Evolutionary conservation across 1,140 invertebrate species (phyloP).

Genomic region (Hyles vespertilio): DNA sequence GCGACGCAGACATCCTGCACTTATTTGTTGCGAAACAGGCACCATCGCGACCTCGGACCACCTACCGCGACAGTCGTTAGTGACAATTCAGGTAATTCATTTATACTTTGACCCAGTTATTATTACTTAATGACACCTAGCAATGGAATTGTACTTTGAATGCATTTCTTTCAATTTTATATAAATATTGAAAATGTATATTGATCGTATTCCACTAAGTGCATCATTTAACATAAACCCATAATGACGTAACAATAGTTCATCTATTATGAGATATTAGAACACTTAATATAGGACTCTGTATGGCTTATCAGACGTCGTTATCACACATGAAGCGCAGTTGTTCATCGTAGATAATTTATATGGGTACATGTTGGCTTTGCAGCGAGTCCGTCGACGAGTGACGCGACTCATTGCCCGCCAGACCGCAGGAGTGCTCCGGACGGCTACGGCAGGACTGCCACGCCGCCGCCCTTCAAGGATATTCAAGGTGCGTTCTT

Average conservation of each 20-base stretch:
- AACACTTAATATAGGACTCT: conserved; percentile 28
- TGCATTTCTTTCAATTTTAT: neutral
- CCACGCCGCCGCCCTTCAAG: conserved; percentile 47
- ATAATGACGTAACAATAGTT: conserved; percentile 4
- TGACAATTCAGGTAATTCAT: conserved; percentile 53
- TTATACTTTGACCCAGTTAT: conserved; percentile 7
- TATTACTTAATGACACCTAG: neutral
- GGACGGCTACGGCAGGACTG: conserved; percentile 32
- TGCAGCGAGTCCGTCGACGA: conserved; percentile 52
- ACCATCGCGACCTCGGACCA: conserved; percentile 49
- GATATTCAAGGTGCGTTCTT: conserved; percentile 53
- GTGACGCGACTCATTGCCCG: conserved; percentile 20
- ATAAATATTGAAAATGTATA: neutral
- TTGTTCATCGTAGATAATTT: conserved; percentile 53
- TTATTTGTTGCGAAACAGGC: conserved; percentile 56
- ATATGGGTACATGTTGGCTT: conserved; percentile 30
- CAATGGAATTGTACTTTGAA: neutral
- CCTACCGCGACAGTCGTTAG: conserved; percentile 59
- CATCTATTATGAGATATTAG: conserved; percentile 15
- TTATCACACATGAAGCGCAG: conserved; percentile 58
- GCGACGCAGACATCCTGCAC: conserved; percentile 40
- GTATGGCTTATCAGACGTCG: conserved; percentile 42
- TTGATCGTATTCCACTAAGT: neutral
- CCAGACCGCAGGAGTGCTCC: conserved; percentile 40
- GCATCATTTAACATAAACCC: neutral